Conservation (phyloP, 2,113 vertebrate genomes). For the Pluvianellus socialis region DNA sequence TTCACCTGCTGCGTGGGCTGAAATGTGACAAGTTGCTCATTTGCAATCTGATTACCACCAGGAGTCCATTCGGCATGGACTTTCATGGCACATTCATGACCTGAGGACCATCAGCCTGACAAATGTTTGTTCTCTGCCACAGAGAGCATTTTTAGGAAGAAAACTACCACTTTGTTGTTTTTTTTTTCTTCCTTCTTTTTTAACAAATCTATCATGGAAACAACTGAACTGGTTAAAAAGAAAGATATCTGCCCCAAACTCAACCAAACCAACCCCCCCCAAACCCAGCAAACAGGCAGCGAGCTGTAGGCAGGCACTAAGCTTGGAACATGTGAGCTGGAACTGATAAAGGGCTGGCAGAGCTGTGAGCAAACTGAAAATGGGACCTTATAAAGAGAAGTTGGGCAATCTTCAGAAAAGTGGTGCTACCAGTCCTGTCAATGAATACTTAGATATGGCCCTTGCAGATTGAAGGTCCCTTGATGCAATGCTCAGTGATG, state of each 20-base stretch:
- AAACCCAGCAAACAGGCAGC: not conserved
- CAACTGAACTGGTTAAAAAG: not conserved
- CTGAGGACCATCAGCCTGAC: not conserved
- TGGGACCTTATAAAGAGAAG: slow-evolving; percentile 26
- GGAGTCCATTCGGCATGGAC: not conserved
- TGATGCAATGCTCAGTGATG: slow-evolving; percentile 30
- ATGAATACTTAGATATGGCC: slow-evolving; percentile 34
- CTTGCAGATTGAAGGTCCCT: slow-evolving; percentile 35
- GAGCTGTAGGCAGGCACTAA: not conserved
- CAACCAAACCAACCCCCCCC: not conserved
- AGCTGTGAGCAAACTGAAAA: slow-evolving; percentile 36
- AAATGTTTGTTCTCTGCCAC: not conserved
- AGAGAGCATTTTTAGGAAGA: not conserved
- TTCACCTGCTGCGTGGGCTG: not conserved
- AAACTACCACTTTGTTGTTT: not conserved
- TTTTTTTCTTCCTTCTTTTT: not conserved
- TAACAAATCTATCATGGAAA: not conserved
- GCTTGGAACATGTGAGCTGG: not conserved
- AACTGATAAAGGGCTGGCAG: slow-evolving; percentile 25
- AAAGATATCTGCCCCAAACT: not conserved
- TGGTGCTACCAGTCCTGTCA: slow-evolving; percentile 56
- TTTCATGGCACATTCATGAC: not conserved
- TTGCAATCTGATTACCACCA: not conserved
- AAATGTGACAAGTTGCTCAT: accelerated
- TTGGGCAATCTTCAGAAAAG: slow-evolving; percentile 44